Evolutionary conservation across 2,797 vertebrate species (phyloP).

Genomic region (Pseudochirops corinnae): DNA sequence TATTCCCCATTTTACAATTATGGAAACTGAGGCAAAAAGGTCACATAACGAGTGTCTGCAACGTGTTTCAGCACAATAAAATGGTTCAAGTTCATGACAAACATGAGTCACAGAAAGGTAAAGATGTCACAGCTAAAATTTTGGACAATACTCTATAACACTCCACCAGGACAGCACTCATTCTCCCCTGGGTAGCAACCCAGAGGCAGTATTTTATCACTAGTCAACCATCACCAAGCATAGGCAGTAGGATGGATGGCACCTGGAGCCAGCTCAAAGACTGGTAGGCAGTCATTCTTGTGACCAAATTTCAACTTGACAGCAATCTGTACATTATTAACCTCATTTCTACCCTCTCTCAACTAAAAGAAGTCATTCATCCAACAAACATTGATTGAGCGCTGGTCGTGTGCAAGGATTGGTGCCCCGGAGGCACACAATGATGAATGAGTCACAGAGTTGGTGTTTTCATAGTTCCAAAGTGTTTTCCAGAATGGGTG

Average conservation of each 20-base stretch:
- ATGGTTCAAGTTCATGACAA: constrained; percentile 55
- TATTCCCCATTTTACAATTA: not conserved
- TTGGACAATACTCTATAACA: constrained; percentile 54
- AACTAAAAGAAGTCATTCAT: constrained; percentile 48
- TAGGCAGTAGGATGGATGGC: constrained; percentile 3
- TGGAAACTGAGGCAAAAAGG: not conserved
- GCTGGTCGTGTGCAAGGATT: constrained; percentile 21
- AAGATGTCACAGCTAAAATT: constrained; percentile 73
- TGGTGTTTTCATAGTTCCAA: not conserved
- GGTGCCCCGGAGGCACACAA: not conserved
- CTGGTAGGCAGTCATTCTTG: constrained; percentile 61
- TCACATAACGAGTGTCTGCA: not conserved
- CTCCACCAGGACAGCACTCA: constrained; percentile 58
- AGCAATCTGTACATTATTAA: constrained; percentile 50
- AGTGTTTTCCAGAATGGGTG: not conserved
- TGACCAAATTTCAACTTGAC: constrained; percentile 59
- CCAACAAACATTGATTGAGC: constrained; percentile 36
- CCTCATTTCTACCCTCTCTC: constrained; percentile 63
- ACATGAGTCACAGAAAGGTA: constrained; percentile 67
- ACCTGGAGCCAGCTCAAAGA: constrained; percentile 70
- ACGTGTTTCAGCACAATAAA: constrained; percentile 53
- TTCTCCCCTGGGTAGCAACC: constrained; percentile 62
- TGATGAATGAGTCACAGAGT: not conserved
- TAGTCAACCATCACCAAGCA: constrained; percentile 60
- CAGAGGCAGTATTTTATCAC: constrained; percentile 63